A percentile compares a stretch with the other conserved stretches of the same genome.
phyloP scores from a whole-genome alignment of 2,888 invertebrate genomes.

The Trissonchulus sp. region DNA sequence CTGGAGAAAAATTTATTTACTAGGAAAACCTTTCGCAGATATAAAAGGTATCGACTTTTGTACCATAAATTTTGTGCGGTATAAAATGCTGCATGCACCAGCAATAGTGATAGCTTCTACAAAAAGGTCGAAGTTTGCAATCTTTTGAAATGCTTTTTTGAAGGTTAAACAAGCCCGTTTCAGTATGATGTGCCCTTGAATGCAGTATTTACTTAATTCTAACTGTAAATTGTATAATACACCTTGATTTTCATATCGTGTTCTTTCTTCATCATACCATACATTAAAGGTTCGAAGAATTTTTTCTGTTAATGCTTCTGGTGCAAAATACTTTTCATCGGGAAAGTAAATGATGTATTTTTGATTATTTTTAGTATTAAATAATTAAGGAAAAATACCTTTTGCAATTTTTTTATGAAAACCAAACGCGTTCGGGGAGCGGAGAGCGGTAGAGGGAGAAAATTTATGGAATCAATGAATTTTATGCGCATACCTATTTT shows the following conservation, averaged over 20 bases:
- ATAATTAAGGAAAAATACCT: conserved; percentile 2
- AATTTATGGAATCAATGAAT: too few species aligned
- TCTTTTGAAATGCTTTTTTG: not conserved
- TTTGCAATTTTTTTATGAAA: conserved; percentile 1
- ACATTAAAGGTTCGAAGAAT: not conserved
- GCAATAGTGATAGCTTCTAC: too few species aligned
- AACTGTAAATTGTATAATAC: too few species aligned
- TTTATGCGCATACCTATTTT: too few species aligned
- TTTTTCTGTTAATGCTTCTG: not conserved
- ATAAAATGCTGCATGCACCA: too few species aligned
- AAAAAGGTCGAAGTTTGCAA: not conserved
- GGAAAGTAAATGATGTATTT: not conserved
- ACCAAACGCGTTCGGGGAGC: not conserved
- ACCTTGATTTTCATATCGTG: too few species aligned
- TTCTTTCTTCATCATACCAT: not conserved
- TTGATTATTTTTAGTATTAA: not conserved
- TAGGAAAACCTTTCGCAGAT: too few species aligned
- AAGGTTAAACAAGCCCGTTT: too few species aligned
- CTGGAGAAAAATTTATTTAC: too few species aligned
- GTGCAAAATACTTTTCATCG: conserved; percentile 1
- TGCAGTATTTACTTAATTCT: too few species aligned
- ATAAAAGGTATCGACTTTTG: not conserved
- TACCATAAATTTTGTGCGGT: too few species aligned
- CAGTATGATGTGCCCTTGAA: not conserved
- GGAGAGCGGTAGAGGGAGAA: too few species aligned